Percentiles rank a stretch among this genome's conserved stretches.
phyloP scores from a whole-genome alignment of 2,797 vertebrate species.

The Phylloscopus collybita region DNA sequence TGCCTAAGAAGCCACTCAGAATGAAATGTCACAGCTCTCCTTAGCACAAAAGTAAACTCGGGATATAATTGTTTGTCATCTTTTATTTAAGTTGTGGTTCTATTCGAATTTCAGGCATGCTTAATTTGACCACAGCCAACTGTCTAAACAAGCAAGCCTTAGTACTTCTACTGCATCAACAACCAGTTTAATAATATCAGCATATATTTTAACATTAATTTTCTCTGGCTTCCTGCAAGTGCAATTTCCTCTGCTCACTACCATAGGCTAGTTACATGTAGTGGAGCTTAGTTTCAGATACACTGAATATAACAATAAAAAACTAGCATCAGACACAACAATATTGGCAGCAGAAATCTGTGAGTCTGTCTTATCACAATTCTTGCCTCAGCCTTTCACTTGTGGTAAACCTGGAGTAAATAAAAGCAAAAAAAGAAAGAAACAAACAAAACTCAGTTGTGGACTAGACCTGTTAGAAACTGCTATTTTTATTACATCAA shows the following conservation, averaged over 20 bases:
- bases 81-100: conserved; percentile 26
- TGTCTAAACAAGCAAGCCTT: conserved; percentile 11
- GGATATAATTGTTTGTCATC: conserved; percentile 36
- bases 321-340: background rate
- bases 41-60: background rate
- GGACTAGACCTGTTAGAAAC: background rate
- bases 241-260: background rate
- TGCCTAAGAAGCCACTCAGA: conserved; percentile 13
- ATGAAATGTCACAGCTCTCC: conserved; percentile 21
- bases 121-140: conserved; percentile 37
- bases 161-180: background rate
- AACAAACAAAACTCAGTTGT: too few species aligned
- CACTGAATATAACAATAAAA: background rate
- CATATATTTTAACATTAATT: background rate
- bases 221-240: background rate
- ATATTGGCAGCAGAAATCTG: background rate
- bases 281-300: background rate
- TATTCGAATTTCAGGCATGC: background rate
- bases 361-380: background rate
- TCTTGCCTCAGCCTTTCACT: background rate
- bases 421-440: background rate
- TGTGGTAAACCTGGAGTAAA: background rate
- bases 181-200: background rate
- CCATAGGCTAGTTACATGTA: background rate
- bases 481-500: background rate